Evolutionary conservation across 2,888 invertebrate genomes (phyloP).

Genomic region (Suillia variegata): DNA sequence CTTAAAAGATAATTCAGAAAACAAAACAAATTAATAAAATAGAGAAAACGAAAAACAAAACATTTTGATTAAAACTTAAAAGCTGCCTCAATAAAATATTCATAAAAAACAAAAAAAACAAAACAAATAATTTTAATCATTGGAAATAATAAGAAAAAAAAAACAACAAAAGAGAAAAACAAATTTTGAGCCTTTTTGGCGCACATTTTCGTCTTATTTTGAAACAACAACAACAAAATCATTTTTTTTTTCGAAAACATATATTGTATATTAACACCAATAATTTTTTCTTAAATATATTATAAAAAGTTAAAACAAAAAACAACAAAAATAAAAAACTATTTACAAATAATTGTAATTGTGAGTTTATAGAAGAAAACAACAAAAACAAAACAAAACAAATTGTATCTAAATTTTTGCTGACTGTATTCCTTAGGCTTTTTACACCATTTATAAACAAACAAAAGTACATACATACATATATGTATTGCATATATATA

Average conservation of each 20-base stretch:
- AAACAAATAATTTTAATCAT: slow-evolving; percentile 8
- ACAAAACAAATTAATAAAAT: not conserved
- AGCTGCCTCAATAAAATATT: slow-evolving; percentile 33
- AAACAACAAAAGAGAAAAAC: too few species aligned
- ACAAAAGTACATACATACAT: too few species aligned
- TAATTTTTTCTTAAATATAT: too few species aligned
- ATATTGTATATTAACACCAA: slow-evolving; percentile 29
- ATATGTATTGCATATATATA: slow-evolving; percentile 14
- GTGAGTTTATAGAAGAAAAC: slow-evolving; percentile 15
- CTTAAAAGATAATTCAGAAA: not conserved
- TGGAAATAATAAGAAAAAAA: not conserved
- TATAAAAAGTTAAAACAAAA: slow-evolving; percentile 9
- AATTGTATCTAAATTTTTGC: slow-evolving; percentile 51
- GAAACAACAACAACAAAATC: slow-evolving; percentile 13
- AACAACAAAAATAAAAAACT: slow-evolving; percentile 18
- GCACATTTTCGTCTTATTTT: not conserved
- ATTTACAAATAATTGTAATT: slow-evolving; percentile 16
- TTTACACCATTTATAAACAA: slow-evolving; percentile 58
- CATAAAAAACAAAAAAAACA: not conserved
- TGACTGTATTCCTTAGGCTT: slow-evolving; percentile 59
- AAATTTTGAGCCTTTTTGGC: not conserved
- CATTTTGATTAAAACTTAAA: slow-evolving; percentile 33
- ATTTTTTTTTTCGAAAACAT: slow-evolving; percentile 19
- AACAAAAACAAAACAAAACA: slow-evolving; percentile 27
- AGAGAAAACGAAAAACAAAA: slow-evolving; percentile 21